Base-by-base conservation (phyloP, 2,888 invertebrate species). In the Liodrosophila aerea region DNA sequence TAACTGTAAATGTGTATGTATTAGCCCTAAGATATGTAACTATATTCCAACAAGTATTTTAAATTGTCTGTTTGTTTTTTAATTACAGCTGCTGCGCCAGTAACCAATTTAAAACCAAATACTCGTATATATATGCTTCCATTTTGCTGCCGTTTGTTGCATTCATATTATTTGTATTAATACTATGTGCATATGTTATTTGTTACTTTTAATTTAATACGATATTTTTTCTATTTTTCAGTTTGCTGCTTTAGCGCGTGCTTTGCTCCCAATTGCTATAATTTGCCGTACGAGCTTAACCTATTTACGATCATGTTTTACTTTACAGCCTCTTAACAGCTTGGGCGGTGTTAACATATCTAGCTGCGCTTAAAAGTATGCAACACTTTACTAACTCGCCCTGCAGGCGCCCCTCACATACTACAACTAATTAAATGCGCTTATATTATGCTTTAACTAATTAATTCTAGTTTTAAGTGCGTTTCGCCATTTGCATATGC, bases 51-150 rank as follows among this genome's bases (percentile, higher is more conserved):
- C 46, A 57, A 50, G 49, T 64, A 54, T 59, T 16, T 61, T 50
- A 52, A 58, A 53, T 59, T 69, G 44, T 56, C 53, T 64, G 37
- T 74, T 80, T 73, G 53, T 70, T 69, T 67, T 76, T 80, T 76
- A 63, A 71, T 80, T 81, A 67, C 81, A 81, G 80, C 80, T 63
- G 73, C 63, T 73, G 77, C 60, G 59, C 61, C 63, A 73, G 68
- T 77, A 76, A 82, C 81, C 67, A 68, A 53, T 67, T 60, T 54
- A 62, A 67, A 67, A 53, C 22, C 22, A 22, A 22, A 22, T 4
- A 22, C 22, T 4, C n/a, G 5, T 22, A 4, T 22, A 22, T 22
- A 22, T 22, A 64, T 60, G 81, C 78, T 78, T 81, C 70, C 64
- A 51, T 59, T 75, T 72, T 64, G 76, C 80, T 73, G 76, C 68